Percentiles rank a stretch among this genome's conserved stretches.
phyloP scores from a whole-genome alignment of 2,113 vertebrate species.

The Eretmochelys imbricata region DNA sequence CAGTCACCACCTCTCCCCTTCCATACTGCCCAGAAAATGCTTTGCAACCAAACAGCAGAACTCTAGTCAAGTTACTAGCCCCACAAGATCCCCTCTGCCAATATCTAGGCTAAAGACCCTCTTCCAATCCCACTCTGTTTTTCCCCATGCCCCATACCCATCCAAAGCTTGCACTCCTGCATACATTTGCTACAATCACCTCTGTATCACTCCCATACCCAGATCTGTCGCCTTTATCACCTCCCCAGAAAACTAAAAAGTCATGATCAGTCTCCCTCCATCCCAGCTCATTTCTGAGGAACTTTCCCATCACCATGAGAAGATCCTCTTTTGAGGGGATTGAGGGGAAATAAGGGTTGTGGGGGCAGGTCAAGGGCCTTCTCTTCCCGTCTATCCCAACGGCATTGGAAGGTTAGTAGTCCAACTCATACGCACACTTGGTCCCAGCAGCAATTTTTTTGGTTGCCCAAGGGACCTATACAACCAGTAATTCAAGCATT shows the following conservation, averaged over 20 bases:
- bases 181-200: background rate
- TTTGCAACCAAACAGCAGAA: constrained; percentile 9
- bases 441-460: background rate
- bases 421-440: background rate
- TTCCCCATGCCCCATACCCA: background rate
- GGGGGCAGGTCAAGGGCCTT: background rate
- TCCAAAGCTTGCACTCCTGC: background rate
- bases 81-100: background rate
- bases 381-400: background rate
- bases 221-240: background rate
- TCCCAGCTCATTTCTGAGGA: background rate
- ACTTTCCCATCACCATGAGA: background rate
- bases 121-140: background rate
- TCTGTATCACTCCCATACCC: background rate
- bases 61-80: background rate
- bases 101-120: background rate
- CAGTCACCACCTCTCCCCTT: background rate
- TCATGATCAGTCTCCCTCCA: background rate
- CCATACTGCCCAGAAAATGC: constrained; percentile 31
- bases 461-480: background rate
- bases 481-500: background rate
- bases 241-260: background rate
- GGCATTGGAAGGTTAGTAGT: background rate
- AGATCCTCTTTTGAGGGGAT: background rate
- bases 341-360: background rate